phyloP scores from a whole-genome alignment of 2,797 vertebrate species.

The Chrysolophus pictus region DNA sequence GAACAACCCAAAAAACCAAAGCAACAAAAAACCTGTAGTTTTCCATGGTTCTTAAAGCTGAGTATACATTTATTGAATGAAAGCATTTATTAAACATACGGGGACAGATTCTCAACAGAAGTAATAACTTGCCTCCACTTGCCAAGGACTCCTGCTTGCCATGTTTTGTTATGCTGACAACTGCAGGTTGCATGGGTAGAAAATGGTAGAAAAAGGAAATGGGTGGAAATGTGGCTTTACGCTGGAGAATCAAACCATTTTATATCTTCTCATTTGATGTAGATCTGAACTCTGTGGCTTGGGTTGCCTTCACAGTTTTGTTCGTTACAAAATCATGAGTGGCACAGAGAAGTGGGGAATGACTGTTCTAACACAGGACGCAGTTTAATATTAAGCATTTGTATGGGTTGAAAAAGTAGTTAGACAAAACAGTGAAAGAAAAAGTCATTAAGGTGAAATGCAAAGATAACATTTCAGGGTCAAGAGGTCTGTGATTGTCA shows the following conservation, averaged over 20 bases:
- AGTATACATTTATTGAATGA: constrained; percentile 50
- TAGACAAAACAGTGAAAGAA: neutral
- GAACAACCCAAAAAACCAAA: no score
- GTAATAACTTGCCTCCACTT: constrained; percentile 42
- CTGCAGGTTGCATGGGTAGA: neutral
- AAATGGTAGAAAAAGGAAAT: neutral
- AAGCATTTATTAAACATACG: constrained; percentile 60
- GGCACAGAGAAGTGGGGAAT: neutral
- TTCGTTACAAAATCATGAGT: neutral
- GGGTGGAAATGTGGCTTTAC: neutral
- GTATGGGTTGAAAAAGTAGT: neutral
- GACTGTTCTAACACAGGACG: fast-evolving
- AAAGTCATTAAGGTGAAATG: neutral
- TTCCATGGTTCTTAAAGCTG: constrained; percentile 59
- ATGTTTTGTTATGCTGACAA: constrained; percentile 50
- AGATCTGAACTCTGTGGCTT: neutral
- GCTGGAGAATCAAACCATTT: neutral
- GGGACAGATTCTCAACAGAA: constrained; percentile 51
- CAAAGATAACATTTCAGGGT: neutral
- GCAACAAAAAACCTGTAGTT: neutral
- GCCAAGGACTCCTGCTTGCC: constrained; percentile 26
- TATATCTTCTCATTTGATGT: neutral
- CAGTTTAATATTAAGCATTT: neutral
- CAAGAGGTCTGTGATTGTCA: neutral
- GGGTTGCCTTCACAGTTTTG: neutral